Base-by-base conservation (phyloP, 2,888 invertebrate species). In the Lepidocyrtinus sp. region DNA sequence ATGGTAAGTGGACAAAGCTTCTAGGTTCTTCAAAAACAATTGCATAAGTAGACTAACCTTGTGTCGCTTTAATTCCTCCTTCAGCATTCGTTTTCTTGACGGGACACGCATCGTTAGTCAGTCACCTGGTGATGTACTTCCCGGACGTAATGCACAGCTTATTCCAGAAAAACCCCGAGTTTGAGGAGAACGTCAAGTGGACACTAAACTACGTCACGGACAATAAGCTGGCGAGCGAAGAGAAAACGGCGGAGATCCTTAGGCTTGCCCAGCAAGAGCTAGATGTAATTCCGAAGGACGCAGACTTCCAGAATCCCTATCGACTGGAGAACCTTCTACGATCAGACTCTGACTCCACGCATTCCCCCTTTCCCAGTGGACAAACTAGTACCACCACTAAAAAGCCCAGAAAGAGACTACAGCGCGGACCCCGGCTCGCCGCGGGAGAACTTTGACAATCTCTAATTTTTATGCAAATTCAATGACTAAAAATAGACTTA, bases 201-300 rank as follows among this genome's bases (percentile, higher is more conserved):
- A 75, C 79, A 0, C 75, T 85, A 26, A 70, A 82, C n/a, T 84
- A 82, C 62, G 71, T 81, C n/a, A 55, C 59, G 15, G 69, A 83
- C n/a, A 71, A 63, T 12, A 76, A 82, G 26, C 73, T 85, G 9
- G 75, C 82, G 2, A 81, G 83, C 24, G 85, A 85, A 26, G 79
- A 82, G 46, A 76, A 77, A 55, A 74, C 82, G 27, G 24, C 82
- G 27, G 82, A 85, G 63, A 69, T 83, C 3, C 77, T 85, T 15
- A 76, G 73, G n/a, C 45, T 84, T 84, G 84, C 83, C n/a, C 83
- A 84, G 27, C 85, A 85, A 79, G 85, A 85, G 73, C 46, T 85
- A 1, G 81, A 82, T 24, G 78, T 85, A 62, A 74, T 85, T 55
- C 84, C 84, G 2, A 85, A 69, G 61, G 81, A 84, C 25, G 72